Base-by-base conservation (phyloP, 2,797 vertebrate genomes). In the Lepidocolaptes lacrymiger region DNA sequence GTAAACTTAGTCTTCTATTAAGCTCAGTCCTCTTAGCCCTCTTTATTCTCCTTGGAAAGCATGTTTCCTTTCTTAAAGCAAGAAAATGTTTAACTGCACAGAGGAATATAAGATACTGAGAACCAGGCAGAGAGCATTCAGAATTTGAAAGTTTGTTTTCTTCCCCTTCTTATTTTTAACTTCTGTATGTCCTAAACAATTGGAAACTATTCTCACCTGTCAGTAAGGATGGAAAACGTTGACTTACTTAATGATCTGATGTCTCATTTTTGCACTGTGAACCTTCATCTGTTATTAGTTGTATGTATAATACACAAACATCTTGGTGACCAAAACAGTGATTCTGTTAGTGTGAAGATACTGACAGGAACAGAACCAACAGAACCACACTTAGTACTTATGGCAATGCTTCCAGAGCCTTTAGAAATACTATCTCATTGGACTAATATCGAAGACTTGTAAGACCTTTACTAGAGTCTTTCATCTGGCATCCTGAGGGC, bases 251-350 rank as follows among this genome's bases (percentile, higher is more conserved):
- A 36, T 30, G 19, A 5, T 2, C 20, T 55, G 27, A 6, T 30
- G 27, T 13, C n/a, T 72, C 46, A 22, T 6, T 77, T 83, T 63
- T 85, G 41, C 15, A 39, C 22, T 20, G 6, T n/a, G n/a, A 67
- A 17, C 26, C 7, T 66, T 62, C 30, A 26, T 36, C 24, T 64
- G 19, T 54, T 69, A 5, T 24, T 86, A 26, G 6, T 12, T 83
- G 19, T 5, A 3, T 22, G 7, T 19, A 3, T 27, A 18, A 21
- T 11, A 30, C 0, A 0, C 26, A 54, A 36, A 62, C 2, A 2
- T 68, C 12, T 14, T 41, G 12, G 36, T 39, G 41, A 71, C 34
- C n/a, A n/a, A 69, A 73, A 14, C 16, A 24, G 69, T 62, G 59
- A 20, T 55, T 55, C 0, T 2, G 12, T 14, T 80, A 24, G 21